Base-by-base conservation (phyloP, 2,113 vertebrate species). In the Microcebus murinus region DNA sequence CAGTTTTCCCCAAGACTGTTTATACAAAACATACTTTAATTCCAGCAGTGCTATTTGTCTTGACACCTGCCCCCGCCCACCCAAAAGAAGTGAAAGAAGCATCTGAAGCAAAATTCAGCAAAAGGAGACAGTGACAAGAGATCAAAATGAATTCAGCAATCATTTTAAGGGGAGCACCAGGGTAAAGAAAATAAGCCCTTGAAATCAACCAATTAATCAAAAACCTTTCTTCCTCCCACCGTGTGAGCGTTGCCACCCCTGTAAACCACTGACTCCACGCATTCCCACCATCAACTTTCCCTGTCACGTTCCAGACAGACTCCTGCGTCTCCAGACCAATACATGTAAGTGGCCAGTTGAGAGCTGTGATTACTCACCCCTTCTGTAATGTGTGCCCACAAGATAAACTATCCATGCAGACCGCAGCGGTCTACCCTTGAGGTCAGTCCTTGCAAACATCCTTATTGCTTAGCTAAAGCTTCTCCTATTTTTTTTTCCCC, bases 151-250 rank as follows among this genome's bases (percentile, higher is more conserved):
- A 74, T n/a, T 55, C 65, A 67, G 25, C 39, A 59, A 21, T 92
- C 57, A 57, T 39, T 82, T 48, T 63, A 84, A 89, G n/a, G n/a
- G 15, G 6, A 74, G 31, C 70, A 45, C 34, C 61, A 13, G 8
- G 45, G 25, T 70, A 79, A 91, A 90, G 95, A 93, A 88, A 92
- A 79, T 68, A 67, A 81, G 73, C 31, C 29, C 59, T 67, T 48
- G 4, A 45, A 87, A 71, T 90, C 73, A 74, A 68, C 85, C 80
- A 59, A 73, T 92, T 91, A 59, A 87, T 95, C 84, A 80, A 55
- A 86, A 87, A 17, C 29, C 45, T 45, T 65, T 50, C 76, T 77
- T 91, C 15, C 45, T 87, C 93, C 17, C 39, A 36, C 4, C 1
- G 8, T 12, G n/a, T 71, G 71, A 84, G 23, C 0, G 0, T 42